Evolutionary conservation across 2,113 vertebrate species (phyloP), one percentile per base, ranked within the genome.

Genomic region (Ellobius talpinus): DNA sequence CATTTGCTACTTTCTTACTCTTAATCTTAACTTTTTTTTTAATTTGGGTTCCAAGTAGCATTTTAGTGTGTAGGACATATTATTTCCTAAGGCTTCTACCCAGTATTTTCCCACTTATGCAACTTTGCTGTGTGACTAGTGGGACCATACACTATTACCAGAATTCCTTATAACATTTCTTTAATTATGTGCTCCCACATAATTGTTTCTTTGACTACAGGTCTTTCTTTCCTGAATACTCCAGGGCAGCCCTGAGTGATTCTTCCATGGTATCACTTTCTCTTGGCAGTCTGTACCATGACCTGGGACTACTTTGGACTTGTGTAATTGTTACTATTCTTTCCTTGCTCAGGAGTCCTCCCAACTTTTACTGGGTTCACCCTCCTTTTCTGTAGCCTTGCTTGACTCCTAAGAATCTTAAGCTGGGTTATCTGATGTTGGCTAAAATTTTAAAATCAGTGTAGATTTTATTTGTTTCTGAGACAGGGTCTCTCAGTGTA

Each of bases 361-460:
- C 21, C 47, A 73, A 12, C 33, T 82, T 4, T 52, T 45, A 1
- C 7, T 72, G 29, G 26, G 21, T 55, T 74, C 33, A 63, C 50
- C 36, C 5, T 95, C 33, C 23, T 1, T 33, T 39, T 74, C 11
- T 79, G 1, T 61, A 74, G 36, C 61, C 11, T 95, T 19, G 4
- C 11, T 95, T 19, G 4, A 81, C 14, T 93, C 23, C 19, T 21
- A 72, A 72, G 13, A 68, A 31, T 68, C 13, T 93, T 88, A 77
- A 93, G 11, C 13, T 39, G 39, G 29, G 17, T 76, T 87, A 79
- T 94, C 33, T 93, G 31, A 91, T 17, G 2, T 55, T 91, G 61
- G 9, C n/a, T 91, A 12, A 61, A 73, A 65, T 45, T 93, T 95
- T 55, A 94, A 31, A 93, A 82, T 89, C n/a, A 91, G 81, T 70